Base-by-base conservation (phyloP, 2,797 vertebrate genomes). In the Lindbergichthys nudifrons region DNA sequence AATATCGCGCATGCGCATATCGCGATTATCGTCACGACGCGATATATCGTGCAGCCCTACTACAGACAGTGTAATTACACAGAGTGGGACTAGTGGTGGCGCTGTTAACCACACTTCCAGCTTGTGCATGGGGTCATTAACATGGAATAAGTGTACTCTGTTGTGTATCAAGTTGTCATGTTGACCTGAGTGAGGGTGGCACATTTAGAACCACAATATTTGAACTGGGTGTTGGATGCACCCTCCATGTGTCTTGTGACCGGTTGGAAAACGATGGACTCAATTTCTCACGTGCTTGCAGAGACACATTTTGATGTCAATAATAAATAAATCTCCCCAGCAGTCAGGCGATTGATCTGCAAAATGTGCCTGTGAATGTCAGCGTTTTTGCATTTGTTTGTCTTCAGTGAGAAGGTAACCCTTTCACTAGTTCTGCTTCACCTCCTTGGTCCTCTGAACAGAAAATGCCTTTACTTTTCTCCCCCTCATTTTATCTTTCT, bases 401-500 rank as follows among this genome's bases (percentile, higher is more conserved):
- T 87, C 48, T 58, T 73, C 60, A 30, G n/a, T 23, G 53, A 26
- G 30, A 14, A 53, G 43, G 62, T 5, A 60, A 69, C 79, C 68
- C 74, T 79, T 81, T 85, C 85, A 66, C 83, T 86, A 79, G 68
- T 83, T 88, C 63, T 64, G 26, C 69, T 83, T 86, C 82, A 86
- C 84, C 84, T 46, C 70, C 59, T 76, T 84, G 86, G 68, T 86
- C 85, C 81, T 87, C 79, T 52, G 70, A 86, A 56, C 73, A 84
- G 75, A 76, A 59, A 83, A 79, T 41, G 66, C 32, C 79, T 80
- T 78, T 50, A 67, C 47, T 70, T 80, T 59, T 58, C 57, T 10
- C 60, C 48, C 6, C 66, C 23, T 59, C 32, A 82, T 88, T 90
- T 92, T 91, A 89, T 91, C 90, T 91, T 89, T 85, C 85, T 87